Conservation (phyloP, 2,113 vertebrate genomes). For the Buteo buteo region DNA sequence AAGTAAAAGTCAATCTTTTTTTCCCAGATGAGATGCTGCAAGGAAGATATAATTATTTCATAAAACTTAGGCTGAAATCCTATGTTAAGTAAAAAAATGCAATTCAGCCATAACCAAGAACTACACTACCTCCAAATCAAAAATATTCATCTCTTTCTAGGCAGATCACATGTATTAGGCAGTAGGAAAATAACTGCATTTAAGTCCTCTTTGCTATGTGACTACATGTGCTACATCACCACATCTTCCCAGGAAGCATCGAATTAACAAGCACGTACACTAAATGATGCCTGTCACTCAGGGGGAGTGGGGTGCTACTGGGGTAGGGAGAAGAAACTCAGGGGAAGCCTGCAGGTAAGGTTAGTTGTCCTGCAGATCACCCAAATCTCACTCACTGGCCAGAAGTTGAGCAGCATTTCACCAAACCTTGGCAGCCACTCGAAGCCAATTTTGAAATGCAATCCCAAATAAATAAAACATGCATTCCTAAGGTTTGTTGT, state of each 20-base stretch:
- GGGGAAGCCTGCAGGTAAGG: background rate
- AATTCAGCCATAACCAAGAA: background rate
- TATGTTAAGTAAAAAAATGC: background rate
- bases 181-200: background rate
- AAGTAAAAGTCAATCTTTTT: background rate
- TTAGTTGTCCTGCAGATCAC: background rate
- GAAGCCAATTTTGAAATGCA: background rate
- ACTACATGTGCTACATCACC: background rate
- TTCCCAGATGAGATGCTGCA: background rate
- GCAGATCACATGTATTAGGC: background rate
- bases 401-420: background rate
- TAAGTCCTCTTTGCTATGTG: background rate
- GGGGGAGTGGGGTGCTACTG: rapidly evolving
- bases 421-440: background rate
- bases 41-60: background rate
- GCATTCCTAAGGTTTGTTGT: background rate
- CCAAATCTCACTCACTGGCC: background rate
- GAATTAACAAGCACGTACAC: rapidly evolving
- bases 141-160: background rate
- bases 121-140: background rate
- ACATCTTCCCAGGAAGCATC: background rate
- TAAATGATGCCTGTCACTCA: rapidly evolving
- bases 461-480: background rate
- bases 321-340: rapidly evolving
- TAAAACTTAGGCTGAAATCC: background rate